Evolutionary conservation across 2,888 invertebrate species (phyloP), one percentile per base, ranked within the genome.

Genomic region (Epinotia bilunana): DNA sequence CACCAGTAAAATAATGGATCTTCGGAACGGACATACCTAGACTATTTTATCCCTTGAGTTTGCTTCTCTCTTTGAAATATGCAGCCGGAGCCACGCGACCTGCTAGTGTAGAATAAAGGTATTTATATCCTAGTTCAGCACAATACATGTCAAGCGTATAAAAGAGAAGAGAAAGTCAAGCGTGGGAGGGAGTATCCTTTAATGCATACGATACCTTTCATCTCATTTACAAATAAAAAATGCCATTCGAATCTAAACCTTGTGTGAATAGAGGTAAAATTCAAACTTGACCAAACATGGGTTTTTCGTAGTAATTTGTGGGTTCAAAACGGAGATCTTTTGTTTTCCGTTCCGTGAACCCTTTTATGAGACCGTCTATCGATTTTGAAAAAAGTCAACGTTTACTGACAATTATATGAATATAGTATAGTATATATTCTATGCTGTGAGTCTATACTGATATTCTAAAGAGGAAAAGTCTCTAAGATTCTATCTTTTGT

Each of bases 131-230:
- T n/a, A 7, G 5, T n/a, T 53, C 53, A 53, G n/a, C 53, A n/a
- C 53, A 53, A 53, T 53, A 53, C 53, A n/a, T 53, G 53, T 53
- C 53, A 53, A 16, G 7, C 49, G n/a, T n/a, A 53, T 53, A 53
- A 53, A 53, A n/a, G 49, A n/a, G 49, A 49, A 49, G 57, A 57
- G 57, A 57, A 57, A 57, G 57, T 20, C 20, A 18, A 18, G 18
- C 57, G 55, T 55, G 55, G 57, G 57, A 57, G 33, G n/a, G n/a
- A n/a, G 57, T 57, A 57, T 57, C 57, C 57, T 57, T 20, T 20
- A 57, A 57, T 9, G 12, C 57, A 20, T 53, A 5, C 16, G 53
- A 5, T 53, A n/a, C 53, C n/a, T 53, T 53, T 53, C 53, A n/a
- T n/a, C n/a, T 7, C n/a, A n/a, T 53, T 53, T n/a, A 53, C 53